Percentiles rank a stretch among this genome's conserved stretches.
phyloP scores from a whole-genome alignment of 1,140 invertebrate species.

The Drosophila pandora region DNA sequence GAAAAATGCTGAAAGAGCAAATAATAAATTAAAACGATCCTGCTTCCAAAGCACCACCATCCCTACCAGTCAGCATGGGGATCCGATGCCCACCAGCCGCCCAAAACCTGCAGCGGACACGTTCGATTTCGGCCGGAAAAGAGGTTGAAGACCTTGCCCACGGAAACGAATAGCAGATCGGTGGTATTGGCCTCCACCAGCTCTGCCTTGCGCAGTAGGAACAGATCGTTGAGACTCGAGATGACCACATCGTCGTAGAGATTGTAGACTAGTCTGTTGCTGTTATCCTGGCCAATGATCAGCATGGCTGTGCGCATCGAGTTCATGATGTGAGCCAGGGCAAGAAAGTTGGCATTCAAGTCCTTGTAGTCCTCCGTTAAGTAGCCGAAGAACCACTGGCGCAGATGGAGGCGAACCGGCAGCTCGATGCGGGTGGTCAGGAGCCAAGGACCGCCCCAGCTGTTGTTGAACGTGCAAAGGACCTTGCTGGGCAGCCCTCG shows the following conservation, averaged over 20 bases:
- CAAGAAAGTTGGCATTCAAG: conserved; percentile 59
- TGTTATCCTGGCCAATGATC: conserved; percentile 57
- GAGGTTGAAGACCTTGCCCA: conserved; percentile 45
- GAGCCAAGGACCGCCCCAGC: conserved; percentile 62
- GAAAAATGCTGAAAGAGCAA: conserved; percentile 45
- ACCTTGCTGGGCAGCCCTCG: conserved; percentile 52
- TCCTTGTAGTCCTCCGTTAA: conserved; percentile 60
- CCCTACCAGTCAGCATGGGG: conserved; percentile 37
- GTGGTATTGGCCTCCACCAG: conserved; percentile 60
- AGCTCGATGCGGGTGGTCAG: conserved; percentile 63
- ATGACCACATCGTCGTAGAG: conserved; percentile 66
- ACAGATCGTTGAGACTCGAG: conserved; percentile 61
- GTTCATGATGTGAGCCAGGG: conserved; percentile 56
- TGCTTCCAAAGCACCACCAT: accelerated
- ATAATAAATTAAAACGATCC: neutral
- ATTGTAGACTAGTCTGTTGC: conserved; percentile 55
- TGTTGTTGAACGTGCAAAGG: conserved; percentile 44
- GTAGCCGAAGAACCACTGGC: conserved; percentile 65
- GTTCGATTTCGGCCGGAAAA: conserved; percentile 43
- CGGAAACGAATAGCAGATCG: conserved; percentile 48
- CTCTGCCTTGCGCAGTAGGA: conserved; percentile 64
- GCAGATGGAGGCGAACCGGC: conserved; percentile 47
- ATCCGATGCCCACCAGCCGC: conserved; percentile 53
- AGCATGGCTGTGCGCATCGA: conserved; percentile 61
- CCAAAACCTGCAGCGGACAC: conserved; percentile 55